Percentiles rank a stretch among this genome's conserved stretches.
phyloP scores from a whole-genome alignment of 1,140 invertebrate species.

The Saccostrea glomerata region DNA sequence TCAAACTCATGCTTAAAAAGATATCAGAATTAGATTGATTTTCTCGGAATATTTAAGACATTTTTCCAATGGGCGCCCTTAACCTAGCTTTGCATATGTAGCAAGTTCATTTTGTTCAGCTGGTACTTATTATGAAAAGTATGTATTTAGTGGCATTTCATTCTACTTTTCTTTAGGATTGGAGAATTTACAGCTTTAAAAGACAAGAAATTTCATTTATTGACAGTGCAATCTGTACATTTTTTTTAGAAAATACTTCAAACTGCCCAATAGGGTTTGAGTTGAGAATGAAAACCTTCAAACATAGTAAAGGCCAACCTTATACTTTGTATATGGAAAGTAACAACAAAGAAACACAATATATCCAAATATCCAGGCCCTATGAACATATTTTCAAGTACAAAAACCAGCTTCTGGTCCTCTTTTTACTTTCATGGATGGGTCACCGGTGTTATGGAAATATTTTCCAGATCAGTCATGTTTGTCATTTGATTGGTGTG shows the following conservation, averaged over 20 bases:
- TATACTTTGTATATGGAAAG: conserved; percentile 8
- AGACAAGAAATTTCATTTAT: background rate
- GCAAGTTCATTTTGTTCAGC: too few species aligned
- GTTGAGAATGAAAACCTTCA: too few species aligned
- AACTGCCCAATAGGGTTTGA: too few species aligned
- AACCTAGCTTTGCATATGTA: too few species aligned
- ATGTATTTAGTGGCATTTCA: background rate
- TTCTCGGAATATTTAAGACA: too few species aligned
- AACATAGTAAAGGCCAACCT: conserved; percentile 21
- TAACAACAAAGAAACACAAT: background rate
- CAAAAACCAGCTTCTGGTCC: background rate
- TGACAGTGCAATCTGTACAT: background rate
- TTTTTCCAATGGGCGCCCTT: too few species aligned
- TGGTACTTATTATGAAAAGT: background rate
- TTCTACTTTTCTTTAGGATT: background rate
- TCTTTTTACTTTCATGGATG: too few species aligned
- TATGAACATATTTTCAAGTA: conserved; percentile 5
- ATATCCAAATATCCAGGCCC: background rate
- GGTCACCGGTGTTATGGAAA: too few species aligned
- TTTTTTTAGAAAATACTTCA: conserved; percentile 1
- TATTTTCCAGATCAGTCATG: conserved; percentile 39
- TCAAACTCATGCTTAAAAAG: too few species aligned
- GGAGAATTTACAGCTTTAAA: background rate
- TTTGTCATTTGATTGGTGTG: conserved; percentile 7
- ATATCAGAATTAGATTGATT: too few species aligned